Base-by-base conservation (phyloP, 2,888 invertebrate species). In the Yponomeuta cagnagella region DNA sequence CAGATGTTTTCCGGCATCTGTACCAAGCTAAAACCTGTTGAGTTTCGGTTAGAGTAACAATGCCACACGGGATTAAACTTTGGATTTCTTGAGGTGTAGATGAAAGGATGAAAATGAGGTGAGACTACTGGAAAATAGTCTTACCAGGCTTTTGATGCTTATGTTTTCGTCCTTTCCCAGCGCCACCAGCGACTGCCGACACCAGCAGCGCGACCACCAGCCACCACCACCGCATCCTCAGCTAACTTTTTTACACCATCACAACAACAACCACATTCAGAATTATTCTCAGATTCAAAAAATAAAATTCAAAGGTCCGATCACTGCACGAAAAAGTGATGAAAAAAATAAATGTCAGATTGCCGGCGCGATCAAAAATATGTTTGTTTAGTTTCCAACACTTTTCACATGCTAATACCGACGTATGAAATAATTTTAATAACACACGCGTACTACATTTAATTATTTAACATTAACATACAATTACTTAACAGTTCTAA, bases 91-190 rank as follows among this genome's bases (percentile, higher is more conserved):
- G 43, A 43, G 33, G 33, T 33, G 43, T 43, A 5, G 43, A 5
- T 5, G 43, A 6, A 43, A 43, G 43, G 43, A 43, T n/a, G n/a
- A n/a, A n/a, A n/a, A n/a, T n/a, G n/a, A n/a, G n/a, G n/a, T n/a
- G n/a, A n/a, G n/a, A n/a, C n/a, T 15, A 64, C 3, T 23, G n/a
- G 10, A 64, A 64, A 64, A 52, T 52, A 67, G 66, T n/a, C 78
- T 81, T 68, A 91, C 91, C 90, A 73, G 90, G 90, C 73, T 91
- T 91, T 31, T 90, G 85, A 76, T 88, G 86, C 12, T 86, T 83
- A 72, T 88, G 86, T 71, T 85, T 88, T 81, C 88, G 89, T 71
- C 86, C 87, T 74, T 85, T 88, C 72, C 83, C 86, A 72, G 83
- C 80, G 73, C 80, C 87, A 52, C 83, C 85, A 72, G 83, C 80